Evolutionary conservation across 2,113 vertebrate species (phyloP), one percentile per base, ranked within the genome.

Genomic region (Gallinago jamesoni): DNA sequence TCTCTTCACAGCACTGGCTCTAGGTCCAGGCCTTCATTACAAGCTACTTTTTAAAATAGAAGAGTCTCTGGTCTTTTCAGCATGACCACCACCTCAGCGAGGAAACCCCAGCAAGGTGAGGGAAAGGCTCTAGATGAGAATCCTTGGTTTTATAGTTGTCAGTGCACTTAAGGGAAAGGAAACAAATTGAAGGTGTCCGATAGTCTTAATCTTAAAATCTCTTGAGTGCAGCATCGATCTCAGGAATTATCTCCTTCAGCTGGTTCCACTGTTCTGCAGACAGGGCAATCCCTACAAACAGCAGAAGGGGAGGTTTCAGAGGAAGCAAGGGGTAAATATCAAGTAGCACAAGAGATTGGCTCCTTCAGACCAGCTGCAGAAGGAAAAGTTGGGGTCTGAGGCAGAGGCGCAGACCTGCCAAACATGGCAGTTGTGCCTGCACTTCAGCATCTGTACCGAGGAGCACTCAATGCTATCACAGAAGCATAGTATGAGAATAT

Each of bases 241-340:
- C 55, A 13, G 91, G 94, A 87, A 94, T 39, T 1, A 93, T 33
- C 56, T 84, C 84, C 64, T 95, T 97, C 86, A 97, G 88, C 60
- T 86, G 83, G 55, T 85, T 88, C 94, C 96, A 97, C 70, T 97
- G 95, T 9, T 93, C 81, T 35, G 84, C 66, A 89, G 94, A 92
- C 50, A 96, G 64, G 47, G 91, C 81, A 60, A 94, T 95, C 45
- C 97, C 95, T 96, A 50, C 9, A n/a, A 92, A 80, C 24, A 68
- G 43, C 33, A 41, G 31, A 22, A 83, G 53, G 50, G 59, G 59
- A 68, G 47, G 69, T n/a, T 78, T 70, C 68, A 80, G 73, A 67
- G 52, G 47, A 37, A 6, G 12, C 22, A 45, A 68, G 45, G 19
- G 23, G 11, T 17, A 39, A 64, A 62, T 67, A 55, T 14, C 35